Conservation (phyloP, 2,113 vertebrate genomes). For the Daboia siamensis region DNA sequence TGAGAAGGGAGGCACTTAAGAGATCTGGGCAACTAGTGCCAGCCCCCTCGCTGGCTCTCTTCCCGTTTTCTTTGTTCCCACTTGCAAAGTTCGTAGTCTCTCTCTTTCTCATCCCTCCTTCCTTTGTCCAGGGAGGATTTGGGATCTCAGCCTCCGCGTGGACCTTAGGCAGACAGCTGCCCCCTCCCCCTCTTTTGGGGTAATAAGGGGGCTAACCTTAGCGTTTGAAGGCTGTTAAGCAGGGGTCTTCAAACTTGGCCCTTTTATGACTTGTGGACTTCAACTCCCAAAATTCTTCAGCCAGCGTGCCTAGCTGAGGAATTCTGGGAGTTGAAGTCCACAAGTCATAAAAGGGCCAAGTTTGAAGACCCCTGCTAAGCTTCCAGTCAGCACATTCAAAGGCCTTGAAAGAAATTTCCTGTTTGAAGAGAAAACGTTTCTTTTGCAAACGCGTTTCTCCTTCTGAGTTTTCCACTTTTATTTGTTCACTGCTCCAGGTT, state of each 20-base stretch:
- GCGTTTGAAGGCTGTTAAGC: not conserved
- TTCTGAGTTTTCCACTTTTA: slow-evolving; percentile 13
- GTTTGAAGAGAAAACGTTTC: slow-evolving; percentile 28
- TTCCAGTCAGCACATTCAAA: not conserved
- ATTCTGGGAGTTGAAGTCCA: no score
- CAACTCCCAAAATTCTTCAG: no score
- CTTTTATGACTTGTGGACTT: no score
- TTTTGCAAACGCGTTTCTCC: slow-evolving; percentile 4
- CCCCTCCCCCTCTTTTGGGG: not conserved
- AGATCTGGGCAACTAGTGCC: slow-evolving; percentile 50
- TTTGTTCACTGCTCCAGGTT: not conserved
- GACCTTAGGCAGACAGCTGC: slow-evolving; percentile 47
- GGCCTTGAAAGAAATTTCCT: slow-evolving; percentile 41
- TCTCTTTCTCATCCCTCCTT: not conserved
- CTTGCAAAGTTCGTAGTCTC: slow-evolving; percentile 23
- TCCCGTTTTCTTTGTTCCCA: not conserved
- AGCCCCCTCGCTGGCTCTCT: slow-evolving; percentile 23
- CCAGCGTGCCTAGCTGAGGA: no score
- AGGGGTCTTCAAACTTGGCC: no score
- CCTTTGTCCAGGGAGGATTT: slow-evolving; percentile 26
- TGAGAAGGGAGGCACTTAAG: slow-evolving; percentile 53
- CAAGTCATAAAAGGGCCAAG: no score
- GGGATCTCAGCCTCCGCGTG: slow-evolving; percentile 45
- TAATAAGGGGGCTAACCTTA: slow-evolving; percentile 52
- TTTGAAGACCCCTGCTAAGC: no score